Evolutionary conservation across 2,113 vertebrate genomes (phyloP).

Genomic region (Saccopteryx leptura): DNA sequence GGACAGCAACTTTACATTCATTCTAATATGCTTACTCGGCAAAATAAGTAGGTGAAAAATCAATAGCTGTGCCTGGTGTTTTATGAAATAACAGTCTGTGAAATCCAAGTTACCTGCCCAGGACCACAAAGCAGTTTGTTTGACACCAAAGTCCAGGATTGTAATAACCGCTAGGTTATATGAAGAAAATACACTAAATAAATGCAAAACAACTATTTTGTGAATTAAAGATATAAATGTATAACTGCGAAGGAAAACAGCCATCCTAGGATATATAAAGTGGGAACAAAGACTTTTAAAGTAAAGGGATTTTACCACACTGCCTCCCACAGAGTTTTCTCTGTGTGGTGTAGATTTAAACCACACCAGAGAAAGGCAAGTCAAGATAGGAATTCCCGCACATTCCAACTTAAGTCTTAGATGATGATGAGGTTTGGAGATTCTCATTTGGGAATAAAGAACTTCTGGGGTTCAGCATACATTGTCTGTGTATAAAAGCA

Average conservation of each 20-base stretch:
- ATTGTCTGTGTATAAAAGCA: background rate
- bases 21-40: background rate
- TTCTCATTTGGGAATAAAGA: conserved; percentile 23
- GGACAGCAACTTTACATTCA: background rate
- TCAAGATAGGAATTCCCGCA: conserved; percentile 41
- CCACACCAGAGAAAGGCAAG: conserved; percentile 43
- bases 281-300: background rate
- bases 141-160: background rate
- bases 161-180: background rate
- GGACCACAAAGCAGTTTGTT: background rate
- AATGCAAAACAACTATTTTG: conserved; percentile 8
- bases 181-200: conserved; percentile 12
- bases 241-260: background rate
- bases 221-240: background rate
- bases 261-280: background rate
- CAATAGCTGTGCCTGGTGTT: background rate
- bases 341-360: conserved; percentile 40
- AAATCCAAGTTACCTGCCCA: background rate
- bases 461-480: background rate
- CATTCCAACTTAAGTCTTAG: conserved; percentile 4
- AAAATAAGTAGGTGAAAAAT: conserved; percentile 4
- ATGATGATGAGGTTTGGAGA: background rate
- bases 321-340: background rate
- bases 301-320: background rate
- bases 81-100: background rate